Percentiles rank a stretch among this genome's conserved stretches.
Evolutionary conservation across 2,113 vertebrate genomes (phyloP).

Genomic region (Festucalex cinctus): DNA sequence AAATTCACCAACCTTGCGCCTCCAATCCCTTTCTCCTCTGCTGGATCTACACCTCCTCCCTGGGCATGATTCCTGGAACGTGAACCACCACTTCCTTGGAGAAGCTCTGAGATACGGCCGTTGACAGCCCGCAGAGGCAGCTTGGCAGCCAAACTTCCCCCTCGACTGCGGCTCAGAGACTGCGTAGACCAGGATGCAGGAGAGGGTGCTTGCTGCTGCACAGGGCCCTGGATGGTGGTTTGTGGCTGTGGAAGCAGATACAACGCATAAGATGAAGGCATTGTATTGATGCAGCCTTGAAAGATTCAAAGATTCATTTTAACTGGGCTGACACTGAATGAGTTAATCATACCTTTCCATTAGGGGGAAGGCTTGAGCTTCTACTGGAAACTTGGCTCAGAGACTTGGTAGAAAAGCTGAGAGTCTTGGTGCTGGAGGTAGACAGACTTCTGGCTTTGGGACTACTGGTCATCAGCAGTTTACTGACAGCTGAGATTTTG

Average conservation of each 20-base stretch:
- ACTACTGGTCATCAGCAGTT: slow-evolving; percentile 89
- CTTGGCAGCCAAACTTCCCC: slow-evolving; percentile 82
- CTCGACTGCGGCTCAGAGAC: slow-evolving; percentile 86
- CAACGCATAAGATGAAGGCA: background rate
- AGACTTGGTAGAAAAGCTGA: slow-evolving; percentile 97
- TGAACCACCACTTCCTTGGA: slow-evolving; percentile 77
- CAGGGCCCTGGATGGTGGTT: slow-evolving; percentile 67
- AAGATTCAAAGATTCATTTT: too few species aligned
- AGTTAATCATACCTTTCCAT: slow-evolving; percentile 76
- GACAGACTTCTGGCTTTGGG: slow-evolving; percentile 89
- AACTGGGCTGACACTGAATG: too few species aligned
- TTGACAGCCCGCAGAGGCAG: slow-evolving; percentile 89
- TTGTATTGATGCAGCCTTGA: background rate
- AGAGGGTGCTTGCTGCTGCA: slow-evolving; percentile 80
- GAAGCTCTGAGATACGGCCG: slow-evolving; percentile 90
- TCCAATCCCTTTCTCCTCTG: slow-evolving; percentile 46
- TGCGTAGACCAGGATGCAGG: slow-evolving; percentile 89
- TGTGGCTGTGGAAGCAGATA: slow-evolving; percentile 40
- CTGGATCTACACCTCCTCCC: slow-evolving; percentile 57
- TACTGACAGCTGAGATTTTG: slow-evolving; percentile 93
- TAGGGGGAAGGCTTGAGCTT: slow-evolving; percentile 82
- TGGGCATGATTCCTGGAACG: slow-evolving; percentile 65
- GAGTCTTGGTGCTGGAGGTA: slow-evolving; percentile 87
- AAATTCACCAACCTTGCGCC: slow-evolving; percentile 35
- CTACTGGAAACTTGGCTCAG: slow-evolving; percentile 85